phyloP scores from a whole-genome alignment of 2,113 vertebrate species.

The Poeciliopsis turrubarensis region DNA sequence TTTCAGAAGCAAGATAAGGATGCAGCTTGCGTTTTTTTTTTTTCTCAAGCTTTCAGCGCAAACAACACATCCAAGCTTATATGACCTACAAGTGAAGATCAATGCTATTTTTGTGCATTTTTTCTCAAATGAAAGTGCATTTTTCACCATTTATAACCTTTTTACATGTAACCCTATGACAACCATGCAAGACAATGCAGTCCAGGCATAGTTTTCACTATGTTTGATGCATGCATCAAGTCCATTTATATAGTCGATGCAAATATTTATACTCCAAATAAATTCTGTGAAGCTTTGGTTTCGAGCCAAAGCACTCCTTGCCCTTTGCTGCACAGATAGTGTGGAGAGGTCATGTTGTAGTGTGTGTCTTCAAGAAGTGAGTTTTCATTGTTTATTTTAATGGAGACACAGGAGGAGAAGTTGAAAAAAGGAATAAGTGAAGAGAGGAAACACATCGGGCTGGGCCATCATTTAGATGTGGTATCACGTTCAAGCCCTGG shows the following conservation, averaged over 20 bases:
- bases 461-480: constrained; percentile 59
- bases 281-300: constrained; percentile 65
- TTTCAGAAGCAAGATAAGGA: constrained; percentile 47
- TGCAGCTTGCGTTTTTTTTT: constrained; percentile 22
- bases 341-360: constrained; percentile 77
- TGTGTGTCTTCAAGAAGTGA: constrained; percentile 67
- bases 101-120: background rate
- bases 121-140: background rate
- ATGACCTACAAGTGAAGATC: background rate
- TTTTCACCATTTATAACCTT: background rate
- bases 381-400: constrained; percentile 74
- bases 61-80: background rate
- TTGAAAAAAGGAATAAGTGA: constrained; percentile 19
- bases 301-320: constrained; percentile 74
- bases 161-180: constrained; percentile 52
- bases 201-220: constrained; percentile 55
- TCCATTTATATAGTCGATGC: constrained; percentile 78
- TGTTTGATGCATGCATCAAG: constrained; percentile 65
- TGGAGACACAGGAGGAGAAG: constrained; percentile 43
- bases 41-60: constrained; percentile 20
- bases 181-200: constrained; percentile 38
- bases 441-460: constrained; percentile 55
- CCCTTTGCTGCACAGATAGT: constrained; percentile 75
- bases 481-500: constrained; percentile 51
- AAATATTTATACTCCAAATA: constrained; percentile 82